Conservation (phyloP, 2,888 invertebrate genomes). For the Clusia tigrina region DNA sequence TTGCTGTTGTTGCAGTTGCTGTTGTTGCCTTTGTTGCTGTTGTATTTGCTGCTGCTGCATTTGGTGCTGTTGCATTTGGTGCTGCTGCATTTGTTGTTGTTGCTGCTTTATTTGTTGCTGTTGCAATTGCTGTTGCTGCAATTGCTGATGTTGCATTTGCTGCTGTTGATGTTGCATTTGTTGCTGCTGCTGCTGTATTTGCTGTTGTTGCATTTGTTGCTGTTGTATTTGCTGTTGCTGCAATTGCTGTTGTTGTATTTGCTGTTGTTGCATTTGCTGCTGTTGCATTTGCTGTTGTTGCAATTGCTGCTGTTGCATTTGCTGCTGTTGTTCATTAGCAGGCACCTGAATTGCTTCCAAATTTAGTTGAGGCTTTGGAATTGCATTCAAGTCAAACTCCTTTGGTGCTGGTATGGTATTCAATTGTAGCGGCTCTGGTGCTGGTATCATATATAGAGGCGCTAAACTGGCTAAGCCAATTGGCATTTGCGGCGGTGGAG, state of each 20-base stretch:
- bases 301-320: constrained; percentile 30
- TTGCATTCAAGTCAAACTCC: constrained; percentile 69
- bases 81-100: constrained; percentile 19
- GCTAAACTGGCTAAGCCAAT: constrained; percentile 51
- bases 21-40: constrained; percentile 18
- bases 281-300: constrained; percentile 20
- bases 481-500: constrained; percentile 55
- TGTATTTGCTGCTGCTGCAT: constrained; percentile 31
- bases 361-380: constrained; percentile 70
- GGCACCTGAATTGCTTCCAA: constrained; percentile 70
- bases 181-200: constrained; percentile 22
- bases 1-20: no score
- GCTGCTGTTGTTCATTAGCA: constrained; percentile 31
- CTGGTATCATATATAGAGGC: constrained; percentile 64
- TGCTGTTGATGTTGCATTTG: constrained; percentile 25
- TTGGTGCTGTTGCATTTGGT: constrained; percentile 26
- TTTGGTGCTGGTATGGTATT: constrained; percentile 72
- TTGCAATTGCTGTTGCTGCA: constrained; percentile 20
- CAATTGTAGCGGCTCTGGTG: constrained; percentile 69
- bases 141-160: constrained; percentile 29
- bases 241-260: constrained; percentile 23
- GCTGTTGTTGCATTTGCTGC: constrained; percentile 22
- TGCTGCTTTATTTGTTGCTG: constrained; percentile 24
- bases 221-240: constrained; percentile 29
- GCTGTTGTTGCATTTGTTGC: constrained; percentile 19